Conservation (phyloP, 1,140 invertebrate genomes). For the Neocloeon triangulifer region DNA sequence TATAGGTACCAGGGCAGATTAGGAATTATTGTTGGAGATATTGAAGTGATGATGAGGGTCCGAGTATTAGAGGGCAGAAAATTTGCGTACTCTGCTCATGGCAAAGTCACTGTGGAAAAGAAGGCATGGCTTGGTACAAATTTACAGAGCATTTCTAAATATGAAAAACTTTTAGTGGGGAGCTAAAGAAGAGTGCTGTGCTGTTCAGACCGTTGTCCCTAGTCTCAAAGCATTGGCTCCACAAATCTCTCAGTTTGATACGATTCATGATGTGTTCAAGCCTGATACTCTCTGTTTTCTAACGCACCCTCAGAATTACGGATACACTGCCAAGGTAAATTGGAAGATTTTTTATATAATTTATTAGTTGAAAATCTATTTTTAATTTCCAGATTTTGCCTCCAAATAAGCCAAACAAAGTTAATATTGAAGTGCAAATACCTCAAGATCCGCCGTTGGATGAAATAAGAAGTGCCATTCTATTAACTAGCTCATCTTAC, state of each 20-base stretch:
- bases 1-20: too few species aligned
- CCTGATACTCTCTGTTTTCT: constrained; percentile 44
- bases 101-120: constrained; percentile 39
- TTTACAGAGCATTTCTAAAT: neutral
- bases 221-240: constrained; percentile 27
- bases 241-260: constrained; percentile 14
- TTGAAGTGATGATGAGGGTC: constrained; percentile 47
- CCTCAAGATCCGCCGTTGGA: too few species aligned
- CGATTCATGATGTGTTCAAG: constrained; percentile 48
- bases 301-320: constrained; percentile 56
- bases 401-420: too few species aligned
- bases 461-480: too few species aligned
- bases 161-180: constrained; percentile 26
- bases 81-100: constrained; percentile 25
- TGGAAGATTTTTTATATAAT: constrained; percentile 7
- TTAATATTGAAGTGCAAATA: too few species aligned
- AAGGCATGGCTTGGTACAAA: constrained; percentile 11
- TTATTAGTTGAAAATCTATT: neutral
- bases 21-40: constrained; percentile 48
- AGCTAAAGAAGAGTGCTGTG: constrained; percentile 26
- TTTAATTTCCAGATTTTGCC: neutral
- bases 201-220: constrained; percentile 40
- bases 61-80: constrained; percentile 40
- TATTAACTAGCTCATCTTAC: too few species aligned
- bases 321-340: constrained; percentile 43